Evolutionary conservation across 1,140 invertebrate species (phyloP).

Genomic region (Brachionus plicatilis): DNA sequence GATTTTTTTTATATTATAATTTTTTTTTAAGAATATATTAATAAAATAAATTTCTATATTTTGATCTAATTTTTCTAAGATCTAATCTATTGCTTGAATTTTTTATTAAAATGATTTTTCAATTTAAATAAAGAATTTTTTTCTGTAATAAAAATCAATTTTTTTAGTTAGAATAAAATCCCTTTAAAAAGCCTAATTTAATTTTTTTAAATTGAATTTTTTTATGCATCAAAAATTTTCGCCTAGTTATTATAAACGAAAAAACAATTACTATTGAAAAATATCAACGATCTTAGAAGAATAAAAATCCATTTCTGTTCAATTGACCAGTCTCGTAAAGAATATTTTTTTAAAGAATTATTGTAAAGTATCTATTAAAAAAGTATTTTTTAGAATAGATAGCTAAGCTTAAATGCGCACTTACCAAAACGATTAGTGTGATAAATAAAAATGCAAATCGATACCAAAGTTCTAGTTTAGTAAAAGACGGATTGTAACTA

Average conservation of each 20-base stretch:
- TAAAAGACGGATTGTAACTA: slow-evolving; percentile 87
- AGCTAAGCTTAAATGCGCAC: slow-evolving; percentile 49
- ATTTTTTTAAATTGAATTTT: neutral
- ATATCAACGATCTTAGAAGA: slow-evolving; percentile 75
- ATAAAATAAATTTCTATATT: too few relatives aligned
- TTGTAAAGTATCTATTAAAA: slow-evolving; percentile 77
- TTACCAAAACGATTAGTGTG: slow-evolving; percentile 80
- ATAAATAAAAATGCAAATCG: slow-evolving; percentile 81
- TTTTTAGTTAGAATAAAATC: too few relatives aligned
- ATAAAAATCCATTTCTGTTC: slow-evolving; percentile 93
- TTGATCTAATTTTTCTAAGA: too few relatives aligned
- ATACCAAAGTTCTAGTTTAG: slow-evolving; percentile 93
- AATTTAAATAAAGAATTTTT: too few relatives aligned
- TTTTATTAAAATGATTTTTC: too few relatives aligned
- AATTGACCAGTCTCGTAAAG: slow-evolving; percentile 86
- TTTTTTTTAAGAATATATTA: too few relatives aligned
- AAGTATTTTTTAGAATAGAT: slow-evolving; percentile 37
- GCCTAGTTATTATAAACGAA: neutral
- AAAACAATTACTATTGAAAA: slow-evolving; percentile 76
- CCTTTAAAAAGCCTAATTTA: too few relatives aligned
- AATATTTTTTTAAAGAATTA: slow-evolving; percentile 77
- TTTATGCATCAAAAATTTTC: neutral
- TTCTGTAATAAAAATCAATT: too few relatives aligned
- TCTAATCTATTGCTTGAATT: too few relatives aligned
- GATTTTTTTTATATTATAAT: too few relatives aligned